Percentiles rank a stretch among this genome's conserved stretches.
These are phyloP conservation scores for Cheilinus undulatus DNA, from an alignment of 2,113 vertebrate species.

Conservation along the genomic window DNA sequence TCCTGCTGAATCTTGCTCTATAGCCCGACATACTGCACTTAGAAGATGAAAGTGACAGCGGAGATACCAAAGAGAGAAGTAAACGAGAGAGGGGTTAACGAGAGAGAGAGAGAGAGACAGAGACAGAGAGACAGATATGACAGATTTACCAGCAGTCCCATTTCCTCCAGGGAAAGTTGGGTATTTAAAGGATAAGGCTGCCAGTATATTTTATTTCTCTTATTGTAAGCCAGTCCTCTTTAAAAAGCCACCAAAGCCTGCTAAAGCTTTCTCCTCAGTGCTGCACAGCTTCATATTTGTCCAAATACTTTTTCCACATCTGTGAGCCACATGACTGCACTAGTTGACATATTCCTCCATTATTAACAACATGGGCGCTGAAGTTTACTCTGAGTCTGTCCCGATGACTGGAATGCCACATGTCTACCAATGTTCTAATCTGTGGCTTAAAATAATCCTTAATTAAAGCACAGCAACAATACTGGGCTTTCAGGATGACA, in stretches of 20 bases:
- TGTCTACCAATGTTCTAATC: neutral
- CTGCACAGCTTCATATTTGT: neutral
- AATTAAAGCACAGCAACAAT: neutral
- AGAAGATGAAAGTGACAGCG: conserved; percentile 41
- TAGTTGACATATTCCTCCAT: neutral
- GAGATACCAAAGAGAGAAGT: conserved; percentile 7
- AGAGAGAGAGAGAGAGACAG: conserved; percentile 23
- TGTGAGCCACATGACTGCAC: neutral
- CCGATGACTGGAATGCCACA: neutral
- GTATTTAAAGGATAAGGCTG: conserved; percentile 6
- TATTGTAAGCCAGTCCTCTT: neutral
- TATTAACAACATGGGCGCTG: neutral
- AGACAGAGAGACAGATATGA: conserved; percentile 2
- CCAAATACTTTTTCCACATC: conserved; percentile 2
- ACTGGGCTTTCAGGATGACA: neutral
- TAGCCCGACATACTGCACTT: conserved; percentile 22
- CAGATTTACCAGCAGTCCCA: neutral
- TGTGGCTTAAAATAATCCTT: neutral
- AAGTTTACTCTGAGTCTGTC: neutral
- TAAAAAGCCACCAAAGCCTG: neutral
- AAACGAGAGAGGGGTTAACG: conserved; percentile 8
- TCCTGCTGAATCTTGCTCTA: neutral
- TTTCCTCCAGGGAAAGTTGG: neutral
- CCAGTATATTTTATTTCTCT: neutral
- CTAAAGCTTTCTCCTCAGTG: neutral